Evolutionary conservation across 2,113 vertebrate genomes (phyloP), one percentile per base, ranked within the genome.

Genomic region (Emberiza fucata): DNA sequence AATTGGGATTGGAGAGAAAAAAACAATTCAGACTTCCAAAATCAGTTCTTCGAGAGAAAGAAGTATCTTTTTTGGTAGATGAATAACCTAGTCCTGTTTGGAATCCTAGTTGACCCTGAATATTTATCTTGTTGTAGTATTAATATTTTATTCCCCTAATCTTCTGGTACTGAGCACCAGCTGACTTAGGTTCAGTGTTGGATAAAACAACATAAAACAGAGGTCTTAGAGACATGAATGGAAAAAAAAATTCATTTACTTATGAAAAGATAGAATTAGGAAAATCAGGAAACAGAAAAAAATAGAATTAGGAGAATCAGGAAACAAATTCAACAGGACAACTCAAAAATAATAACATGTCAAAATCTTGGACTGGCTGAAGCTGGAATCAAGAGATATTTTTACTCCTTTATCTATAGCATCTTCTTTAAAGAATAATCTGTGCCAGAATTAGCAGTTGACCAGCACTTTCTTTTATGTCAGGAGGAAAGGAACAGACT

Each of bases 171-270:
- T 28, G 18, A 84, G 7, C 8, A 57, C 5, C 18, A 71, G 18
- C 9, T 31, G 47, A 12, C 39, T 72, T 40, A 63, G 6, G 14
- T 50, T 72, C 48, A 69, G 28, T 25, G 21, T 17, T 48, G 35
- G 20, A 53, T 47, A 86, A 81, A 76, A 37, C 3, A 48, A 40
- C 11, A 12, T n/a, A 11, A 57, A 73, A 54, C 69, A 61, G 39
- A 31, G 4, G 7, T 13, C 14, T 37, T 1, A 35, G 42, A 69
- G 83, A 42, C 4, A 42, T 0, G 2, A 61, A 19, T 4, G 9
- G 44, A 40, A 88, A 53, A 45, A 8, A 5, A 3, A 81, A 42
- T 64, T 81, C 48, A 8, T 68, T 68, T 24, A 61, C 3, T 83
- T 65, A 29, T 29, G 3, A 45, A 64, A 66, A 45, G 29, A 51